Conservation (phyloP, 2,797 vertebrate genomes). For the Benthosema pterotum region DNA sequence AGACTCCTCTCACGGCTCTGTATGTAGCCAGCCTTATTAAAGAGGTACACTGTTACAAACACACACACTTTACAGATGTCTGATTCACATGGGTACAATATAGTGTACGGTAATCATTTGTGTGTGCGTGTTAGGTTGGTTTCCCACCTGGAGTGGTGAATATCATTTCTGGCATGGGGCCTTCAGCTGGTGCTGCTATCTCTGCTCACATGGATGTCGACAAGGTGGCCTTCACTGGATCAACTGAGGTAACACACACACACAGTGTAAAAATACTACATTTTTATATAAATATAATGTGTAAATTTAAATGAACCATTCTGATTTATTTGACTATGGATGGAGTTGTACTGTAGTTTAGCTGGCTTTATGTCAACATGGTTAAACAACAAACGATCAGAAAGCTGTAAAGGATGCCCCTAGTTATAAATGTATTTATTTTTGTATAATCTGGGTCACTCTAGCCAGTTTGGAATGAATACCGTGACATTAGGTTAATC, state of each 20-base stretch:
- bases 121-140: constrained; percentile 79
- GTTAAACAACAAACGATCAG: no score
- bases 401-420: no score
- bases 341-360: no score
- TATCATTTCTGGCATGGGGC: constrained; percentile 89
- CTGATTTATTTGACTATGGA: no score
- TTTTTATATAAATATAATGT: neutral
- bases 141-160: constrained; percentile 97
- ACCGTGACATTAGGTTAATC: no score
- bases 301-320: no score
- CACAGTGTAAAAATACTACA: neutral
- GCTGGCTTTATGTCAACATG: no score
- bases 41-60: constrained; percentile 76
- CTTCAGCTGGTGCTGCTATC: constrained; percentile 91
- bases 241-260: constrained; percentile 85
- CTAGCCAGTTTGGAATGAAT: no score
- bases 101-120: neutral
- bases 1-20: constrained; percentile 92
- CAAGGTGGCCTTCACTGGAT: constrained; percentile 96
- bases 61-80: neutral
- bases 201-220: constrained; percentile 90
- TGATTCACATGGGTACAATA: no score
- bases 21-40: constrained; percentile 91
- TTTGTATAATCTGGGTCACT: no score
- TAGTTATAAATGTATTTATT: no score